Percentiles rank a stretch among this genome's conserved stretches.
Conservation (phyloP, 2,113 vertebrate genomes). For the Elachura formosa region DNA sequence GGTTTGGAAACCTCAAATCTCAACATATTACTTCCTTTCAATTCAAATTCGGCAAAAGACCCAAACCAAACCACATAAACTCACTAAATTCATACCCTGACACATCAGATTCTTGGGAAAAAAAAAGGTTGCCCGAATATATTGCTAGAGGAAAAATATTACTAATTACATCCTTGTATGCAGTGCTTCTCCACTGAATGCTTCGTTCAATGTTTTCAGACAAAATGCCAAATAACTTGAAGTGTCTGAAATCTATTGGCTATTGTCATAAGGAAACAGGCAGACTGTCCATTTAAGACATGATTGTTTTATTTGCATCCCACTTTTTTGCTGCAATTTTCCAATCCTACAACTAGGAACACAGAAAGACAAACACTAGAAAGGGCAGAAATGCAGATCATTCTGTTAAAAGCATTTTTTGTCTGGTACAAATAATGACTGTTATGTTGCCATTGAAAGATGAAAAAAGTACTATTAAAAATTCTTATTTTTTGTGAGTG, state of each 20-base stretch:
- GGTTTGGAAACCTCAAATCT: background rate
- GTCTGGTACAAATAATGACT: background rate
- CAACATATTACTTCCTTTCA: background rate
- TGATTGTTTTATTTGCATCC: background rate
- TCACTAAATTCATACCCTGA: background rate
- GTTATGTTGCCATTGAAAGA: background rate
- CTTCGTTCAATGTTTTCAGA: background rate
- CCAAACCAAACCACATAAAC: background rate
- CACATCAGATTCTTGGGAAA: accelerated
- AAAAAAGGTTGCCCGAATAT: background rate
- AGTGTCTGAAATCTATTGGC: background rate
- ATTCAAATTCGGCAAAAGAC: background rate
- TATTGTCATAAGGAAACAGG: background rate
- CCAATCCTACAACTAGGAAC: background rate
- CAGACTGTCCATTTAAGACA: background rate
- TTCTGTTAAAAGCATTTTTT: background rate
- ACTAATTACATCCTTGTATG: background rate
- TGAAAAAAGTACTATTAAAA: background rate
- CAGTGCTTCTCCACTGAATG: background rate
- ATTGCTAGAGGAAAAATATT: background rate
- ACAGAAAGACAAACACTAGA: background rate
- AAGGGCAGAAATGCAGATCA: background rate
- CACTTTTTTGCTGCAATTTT: background rate
- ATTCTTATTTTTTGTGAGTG: background rate
- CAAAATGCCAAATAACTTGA: background rate